Evolutionary conservation across 1,140 invertebrate species (phyloP).

Genomic region (Tribolium madens): DNA sequence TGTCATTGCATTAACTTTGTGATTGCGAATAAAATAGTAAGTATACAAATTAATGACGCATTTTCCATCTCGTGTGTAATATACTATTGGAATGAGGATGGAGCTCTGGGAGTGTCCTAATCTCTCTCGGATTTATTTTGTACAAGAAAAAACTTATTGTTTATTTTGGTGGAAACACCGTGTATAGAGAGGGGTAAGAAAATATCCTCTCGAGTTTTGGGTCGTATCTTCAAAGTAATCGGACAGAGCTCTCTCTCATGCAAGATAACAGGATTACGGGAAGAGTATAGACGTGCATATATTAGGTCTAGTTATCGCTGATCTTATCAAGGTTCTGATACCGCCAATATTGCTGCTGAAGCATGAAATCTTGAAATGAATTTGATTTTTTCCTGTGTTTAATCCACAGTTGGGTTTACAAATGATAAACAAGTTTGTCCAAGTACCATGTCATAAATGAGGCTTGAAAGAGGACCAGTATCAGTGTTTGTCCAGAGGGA

Average conservation of each 20-base stretch:
- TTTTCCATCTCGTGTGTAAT: too few relatives aligned
- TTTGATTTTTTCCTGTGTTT: background rate
- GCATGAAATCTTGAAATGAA: background rate
- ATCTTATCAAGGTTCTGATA: background rate
- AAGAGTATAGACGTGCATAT: background rate
- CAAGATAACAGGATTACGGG: background rate
- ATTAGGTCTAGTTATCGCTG: background rate
- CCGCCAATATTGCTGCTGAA: background rate
- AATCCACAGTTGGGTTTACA: background rate
- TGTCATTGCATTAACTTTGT: too few relatives aligned
- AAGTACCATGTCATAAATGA: constrained; percentile 3
- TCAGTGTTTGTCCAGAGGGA: constrained; percentile 34
- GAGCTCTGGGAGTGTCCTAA: too few relatives aligned
- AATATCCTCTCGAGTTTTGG: background rate
- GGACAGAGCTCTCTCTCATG: background rate
- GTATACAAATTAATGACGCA: too few relatives aligned
- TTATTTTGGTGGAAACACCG: too few relatives aligned
- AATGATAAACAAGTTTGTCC: constrained; percentile 20
- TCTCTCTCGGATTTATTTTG: too few relatives aligned
- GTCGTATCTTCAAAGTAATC: background rate
- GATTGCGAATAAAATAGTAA: too few relatives aligned
- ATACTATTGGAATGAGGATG: too few relatives aligned
- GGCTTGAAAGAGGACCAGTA: constrained; percentile 11
- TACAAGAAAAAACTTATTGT: too few relatives aligned
- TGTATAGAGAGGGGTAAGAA: background rate